Conservation (phyloP, 2,888 invertebrate species). For the Acanthacorydalis orientalis region DNA sequence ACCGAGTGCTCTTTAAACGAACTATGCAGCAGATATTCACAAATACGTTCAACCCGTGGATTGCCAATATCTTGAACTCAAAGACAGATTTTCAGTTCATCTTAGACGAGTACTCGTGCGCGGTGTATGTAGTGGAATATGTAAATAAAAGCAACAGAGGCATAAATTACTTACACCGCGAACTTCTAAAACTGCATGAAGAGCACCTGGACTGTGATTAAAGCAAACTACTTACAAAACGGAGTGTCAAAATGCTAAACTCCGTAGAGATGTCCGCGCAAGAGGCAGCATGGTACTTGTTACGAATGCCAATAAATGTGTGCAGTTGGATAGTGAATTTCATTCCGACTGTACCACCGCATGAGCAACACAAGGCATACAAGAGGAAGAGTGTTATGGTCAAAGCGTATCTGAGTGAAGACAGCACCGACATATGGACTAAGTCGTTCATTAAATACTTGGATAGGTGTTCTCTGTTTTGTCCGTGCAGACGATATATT, state of each 20-base stretch:
- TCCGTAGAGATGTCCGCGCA: slow-evolving; percentile 20
- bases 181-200: slow-evolving; percentile 17
- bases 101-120: slow-evolving; percentile 23
- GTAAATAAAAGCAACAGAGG: slow-evolving; percentile 22
- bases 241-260: slow-evolving; percentile 19
- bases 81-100: slow-evolving; percentile 24
- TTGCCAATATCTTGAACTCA: slow-evolving; percentile 17
- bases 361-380: too few species aligned
- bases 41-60: too few species aligned
- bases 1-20: too few species aligned
- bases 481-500: too few species aligned
- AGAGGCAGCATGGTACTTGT: slow-evolving; percentile 27
- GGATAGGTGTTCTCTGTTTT: too few species aligned
- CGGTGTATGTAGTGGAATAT: slow-evolving; percentile 23
- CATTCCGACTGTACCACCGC: too few species aligned
- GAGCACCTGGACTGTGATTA: slow-evolving; percentile 20
- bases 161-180: slow-evolving; percentile 18
- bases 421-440: too few species aligned
- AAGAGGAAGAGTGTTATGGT: too few species aligned
- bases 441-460: too few species aligned
- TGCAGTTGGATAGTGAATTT: slow-evolving; percentile 15
- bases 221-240: slow-evolving; percentile 14
- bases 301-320: slow-evolving; percentile 25
- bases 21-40: too few species aligned
- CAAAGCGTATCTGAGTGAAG: too few species aligned